A percentile compares a stretch with the other conserved stretches of the same genome.
Conservation (phyloP, 2,113 vertebrate genomes). For the Engraulis encrasicolus region DNA sequence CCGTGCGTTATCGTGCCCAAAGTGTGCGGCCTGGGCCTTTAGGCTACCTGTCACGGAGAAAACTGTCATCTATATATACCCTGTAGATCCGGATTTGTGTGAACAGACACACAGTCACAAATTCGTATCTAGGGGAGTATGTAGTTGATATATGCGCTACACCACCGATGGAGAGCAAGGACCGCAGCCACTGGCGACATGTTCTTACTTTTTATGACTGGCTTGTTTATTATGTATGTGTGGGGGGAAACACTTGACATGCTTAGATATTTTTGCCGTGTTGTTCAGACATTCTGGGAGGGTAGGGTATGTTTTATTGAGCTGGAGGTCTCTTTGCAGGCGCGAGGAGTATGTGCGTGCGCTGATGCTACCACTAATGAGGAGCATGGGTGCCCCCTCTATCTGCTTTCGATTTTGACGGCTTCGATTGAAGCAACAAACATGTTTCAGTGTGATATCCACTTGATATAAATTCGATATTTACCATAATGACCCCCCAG, state of each 20-base stretch:
- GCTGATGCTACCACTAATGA: not conserved
- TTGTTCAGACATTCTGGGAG: not conserved
- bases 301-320: not conserved
- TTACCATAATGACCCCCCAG: constrained; percentile 10
- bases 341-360: not conserved
- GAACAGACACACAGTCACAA: constrained; percentile 92
- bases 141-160: constrained; percentile 99
- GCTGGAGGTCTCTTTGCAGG: not conserved
- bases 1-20: constrained; percentile 57
- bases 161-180: constrained; percentile 67
- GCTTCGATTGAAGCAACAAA: constrained; percentile 16
- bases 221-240: not conserved
- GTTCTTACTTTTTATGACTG: not conserved
- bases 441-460: constrained; percentile 6
- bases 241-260: not conserved
- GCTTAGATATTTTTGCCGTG: not conserved
- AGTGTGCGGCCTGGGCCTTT: constrained; percentile 57
- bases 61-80: constrained; percentile 97
- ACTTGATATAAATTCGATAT: constrained; percentile 21
- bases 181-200: not conserved
- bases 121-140: constrained; percentile 99
- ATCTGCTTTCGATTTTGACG: constrained; percentile 12
- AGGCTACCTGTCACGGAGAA: constrained; percentile 60
- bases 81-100: constrained; percentile 99
- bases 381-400: not conserved